These are phyloP conservation scores for Clarias gariepinus DNA, from an alignment of 2,113 vertebrate species.

Conservation along the genomic window DNA sequence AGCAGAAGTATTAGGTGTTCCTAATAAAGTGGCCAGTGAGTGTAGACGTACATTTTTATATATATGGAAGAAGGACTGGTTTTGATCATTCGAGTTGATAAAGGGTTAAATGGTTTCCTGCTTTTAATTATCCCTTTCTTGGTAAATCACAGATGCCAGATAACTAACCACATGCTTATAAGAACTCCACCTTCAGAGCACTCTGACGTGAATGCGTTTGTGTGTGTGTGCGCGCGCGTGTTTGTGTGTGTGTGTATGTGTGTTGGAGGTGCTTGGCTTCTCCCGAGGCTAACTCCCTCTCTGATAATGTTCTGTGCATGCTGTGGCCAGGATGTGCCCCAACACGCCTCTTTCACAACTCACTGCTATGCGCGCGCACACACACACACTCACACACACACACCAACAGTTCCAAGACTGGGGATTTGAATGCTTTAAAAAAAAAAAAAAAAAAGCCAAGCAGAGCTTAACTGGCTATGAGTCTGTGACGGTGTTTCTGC, in stretches of 20 bases:
- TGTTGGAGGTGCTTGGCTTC: conserved; percentile 31
- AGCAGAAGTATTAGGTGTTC: neutral
- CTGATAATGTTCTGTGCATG: conserved; percentile 44
- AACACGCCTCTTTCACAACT: conserved; percentile 54
- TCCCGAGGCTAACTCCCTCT: conserved; percentile 37
- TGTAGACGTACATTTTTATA: neutral
- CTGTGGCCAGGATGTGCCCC: conserved; percentile 51
- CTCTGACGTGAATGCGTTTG: conserved; percentile 23
- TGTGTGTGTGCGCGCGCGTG: conserved; percentile 17
- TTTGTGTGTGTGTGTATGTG: conserved; percentile 11
- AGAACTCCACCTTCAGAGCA: conserved; percentile 31
- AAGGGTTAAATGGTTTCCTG: neutral
- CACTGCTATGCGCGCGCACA: conserved; percentile 35
- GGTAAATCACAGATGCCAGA: conserved; percentile 20
- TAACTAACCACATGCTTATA: conserved; percentile 24
- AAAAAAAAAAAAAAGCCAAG: conserved; percentile 29
- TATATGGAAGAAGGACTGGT: neutral
- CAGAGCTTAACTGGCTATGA: conserved; percentile 34
- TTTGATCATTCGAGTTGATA: too few relatives aligned
- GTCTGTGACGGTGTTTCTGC: conserved; percentile 36
- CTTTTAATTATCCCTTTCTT: conserved; percentile 5
- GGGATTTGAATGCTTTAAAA: conserved; percentile 41
- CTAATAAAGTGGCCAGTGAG: neutral
- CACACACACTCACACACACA: conserved; percentile 36
- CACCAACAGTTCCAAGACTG: conserved; percentile 41